Evolutionary conservation across 64 coral and sea anemone species (phyloP), one percentile per base, ranked within the genome.

Genomic region (Porites australiensis): DNA sequence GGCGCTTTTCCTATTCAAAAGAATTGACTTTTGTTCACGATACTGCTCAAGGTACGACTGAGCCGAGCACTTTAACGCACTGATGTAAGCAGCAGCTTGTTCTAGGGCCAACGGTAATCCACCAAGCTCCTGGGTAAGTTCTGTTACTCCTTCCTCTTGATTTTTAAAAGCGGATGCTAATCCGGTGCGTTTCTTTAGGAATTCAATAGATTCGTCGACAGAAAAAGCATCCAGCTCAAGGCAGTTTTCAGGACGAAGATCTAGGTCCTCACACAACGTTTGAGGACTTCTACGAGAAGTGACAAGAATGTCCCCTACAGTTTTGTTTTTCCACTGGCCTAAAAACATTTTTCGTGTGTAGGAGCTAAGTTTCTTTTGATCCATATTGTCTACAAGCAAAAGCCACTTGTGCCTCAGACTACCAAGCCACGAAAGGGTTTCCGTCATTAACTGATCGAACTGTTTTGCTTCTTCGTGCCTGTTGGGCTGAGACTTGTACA

Each of bases 341-440:
- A 51, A 49, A 61, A 92, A 63, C 14, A 92, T 67, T 53, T 74
- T 86, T 83, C 85, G 64, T 46, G 75, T 62, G 45, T 73, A 70
- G 2, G n/a, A 18, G 15, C 80, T 75, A 21, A 92, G 71, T 48
- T 92, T 72, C 18, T 63, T 12, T 48, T 92, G 79, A 87, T 92
- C 90, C 22, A 87, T n/a, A 46, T 92, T 87, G 69, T 92, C 90
- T 72, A 87, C 58, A 64, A 92, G 69, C 46, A 92, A 67, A 22
- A 69, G 76, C 74, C 74, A 89, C 15, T 73, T 70, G 0, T 79
- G 18, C 48, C 57, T 8, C 2, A 58, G 47, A 10, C 50, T 51
- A 13, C 65, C 44, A 66, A 89, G 87, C 74, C 74, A 79, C 4
- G 47, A 23, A 67, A 89, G 73, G 66, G 72, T 89, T 58, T 58